These are phyloP conservation scores for Pungitius pungitius DNA, from an alignment of 2,113 vertebrate genomes.

Conservation along the genomic window DNA sequence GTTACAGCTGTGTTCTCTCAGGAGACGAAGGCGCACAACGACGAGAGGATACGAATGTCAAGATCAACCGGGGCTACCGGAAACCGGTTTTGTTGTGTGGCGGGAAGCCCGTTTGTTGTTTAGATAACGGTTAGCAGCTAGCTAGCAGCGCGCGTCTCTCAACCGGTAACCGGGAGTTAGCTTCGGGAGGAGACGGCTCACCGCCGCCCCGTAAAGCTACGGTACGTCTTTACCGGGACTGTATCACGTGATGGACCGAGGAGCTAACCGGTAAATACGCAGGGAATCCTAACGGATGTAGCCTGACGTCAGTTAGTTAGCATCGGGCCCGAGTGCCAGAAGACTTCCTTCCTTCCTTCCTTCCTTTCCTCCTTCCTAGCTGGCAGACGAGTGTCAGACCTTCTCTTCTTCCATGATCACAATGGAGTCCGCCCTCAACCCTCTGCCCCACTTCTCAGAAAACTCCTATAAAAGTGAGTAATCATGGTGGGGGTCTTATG, in stretches of 20 bases:
- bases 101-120: conserved; percentile 36
- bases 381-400: not conserved
- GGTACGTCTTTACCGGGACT: not conserved
- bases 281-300: conserved; percentile 24
- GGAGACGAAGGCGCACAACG: not conserved
- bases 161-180: not conserved
- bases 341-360: conserved; percentile 4
- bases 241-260: conserved; percentile 4
- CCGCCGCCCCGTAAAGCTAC: not conserved
- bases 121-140: conserved; percentile 26
- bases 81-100: not conserved
- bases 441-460: conserved; percentile 57
- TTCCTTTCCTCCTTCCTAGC: not conserved
- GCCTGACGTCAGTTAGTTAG: conserved; percentile 24
- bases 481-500: no score
- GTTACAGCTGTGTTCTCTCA: not conserved
- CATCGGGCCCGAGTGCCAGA: conserved; percentile 41
- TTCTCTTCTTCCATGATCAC: conserved; percentile 26
- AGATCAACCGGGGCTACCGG: not conserved
- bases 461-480: conserved; percentile 75
- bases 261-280: not conserved
- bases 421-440: conserved; percentile 57
- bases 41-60: not conserved
- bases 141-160: not conserved
- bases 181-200: conserved; percentile 2